Percentiles rank a stretch among this genome's conserved stretches.
These are phyloP conservation scores for Eupithecia abbreviata DNA, from an alignment of 2,888 invertebrate genomes.

Conservation along the genomic window DNA sequence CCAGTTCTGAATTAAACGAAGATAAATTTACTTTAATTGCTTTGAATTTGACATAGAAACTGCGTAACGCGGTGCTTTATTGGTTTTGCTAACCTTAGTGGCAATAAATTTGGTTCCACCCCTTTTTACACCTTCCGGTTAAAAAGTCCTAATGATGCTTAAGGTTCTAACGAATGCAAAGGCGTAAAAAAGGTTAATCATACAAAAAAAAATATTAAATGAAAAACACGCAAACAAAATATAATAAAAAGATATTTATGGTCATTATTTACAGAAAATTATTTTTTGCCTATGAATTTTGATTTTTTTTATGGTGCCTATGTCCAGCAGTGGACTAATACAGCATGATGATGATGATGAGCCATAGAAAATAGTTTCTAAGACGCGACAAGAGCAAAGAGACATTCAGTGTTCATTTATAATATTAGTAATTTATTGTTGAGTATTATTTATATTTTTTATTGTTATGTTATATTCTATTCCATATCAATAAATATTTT, in stretches of 20 bases:
- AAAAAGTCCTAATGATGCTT: conserved; percentile 4
- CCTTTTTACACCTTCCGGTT: conserved; percentile 16
- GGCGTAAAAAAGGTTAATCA: not conserved
- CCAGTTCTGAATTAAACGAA: conserved; percentile 58
- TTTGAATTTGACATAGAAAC: conserved; percentile 54
- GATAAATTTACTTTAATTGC: conserved; percentile 64
- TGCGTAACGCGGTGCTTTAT: conserved; percentile 47
- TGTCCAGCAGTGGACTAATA: too few species aligned
- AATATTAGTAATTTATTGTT: too few species aligned
- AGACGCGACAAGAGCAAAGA: not conserved
- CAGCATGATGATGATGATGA: too few species aligned
- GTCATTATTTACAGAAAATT: not conserved
- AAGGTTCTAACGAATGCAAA: conserved; percentile 1
- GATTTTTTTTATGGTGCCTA: too few species aligned
- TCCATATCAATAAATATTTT: too few species aligned
- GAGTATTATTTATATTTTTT: too few species aligned
- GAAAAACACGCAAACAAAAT: not conserved
- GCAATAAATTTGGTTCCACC: conserved; percentile 27
- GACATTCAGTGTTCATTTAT: not conserved
- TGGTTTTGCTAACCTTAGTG: conserved; percentile 32
- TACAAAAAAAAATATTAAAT: not conserved
- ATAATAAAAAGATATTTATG: not conserved
- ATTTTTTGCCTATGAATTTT: too few species aligned
- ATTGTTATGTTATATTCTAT: too few species aligned
- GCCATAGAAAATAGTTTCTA: not conserved